Conservation (phyloP, 2,888 invertebrate species). For the Trachelus iudaicus region DNA sequence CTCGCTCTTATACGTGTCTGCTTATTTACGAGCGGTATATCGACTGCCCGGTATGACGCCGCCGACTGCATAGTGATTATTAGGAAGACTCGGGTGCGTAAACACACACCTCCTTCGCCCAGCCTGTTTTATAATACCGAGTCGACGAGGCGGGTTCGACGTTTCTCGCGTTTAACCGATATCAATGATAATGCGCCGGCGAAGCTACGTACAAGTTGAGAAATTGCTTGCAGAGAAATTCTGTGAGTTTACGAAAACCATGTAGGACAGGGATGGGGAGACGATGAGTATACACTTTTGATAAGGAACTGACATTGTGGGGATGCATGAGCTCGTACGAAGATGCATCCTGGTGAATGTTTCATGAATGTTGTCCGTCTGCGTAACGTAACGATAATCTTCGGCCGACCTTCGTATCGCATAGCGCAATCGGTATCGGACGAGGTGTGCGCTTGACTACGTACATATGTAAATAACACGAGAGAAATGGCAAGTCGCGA, state of each 20-base stretch:
- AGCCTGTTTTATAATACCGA: background rate
- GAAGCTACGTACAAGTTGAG: conserved; percentile 12
- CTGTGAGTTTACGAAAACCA: background rate
- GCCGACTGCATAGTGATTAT: background rate
- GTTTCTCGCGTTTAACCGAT: background rate
- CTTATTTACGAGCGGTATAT: background rate
- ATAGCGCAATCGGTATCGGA: background rate
- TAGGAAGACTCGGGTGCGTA: background rate
- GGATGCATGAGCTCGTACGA: background rate
- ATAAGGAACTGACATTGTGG: background rate
- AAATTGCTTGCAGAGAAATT: background rate
- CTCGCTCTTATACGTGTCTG: background rate
- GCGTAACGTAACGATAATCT: background rate
- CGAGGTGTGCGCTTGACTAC: background rate
- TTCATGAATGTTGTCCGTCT: background rate
- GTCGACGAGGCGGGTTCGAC: background rate
- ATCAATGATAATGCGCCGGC: conserved; percentile 36
- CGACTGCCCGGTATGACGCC: background rate
- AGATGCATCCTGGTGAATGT: background rate
- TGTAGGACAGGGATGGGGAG: background rate
- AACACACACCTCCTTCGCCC: background rate
- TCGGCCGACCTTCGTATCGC: background rate
- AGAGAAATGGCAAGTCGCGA: background rate
- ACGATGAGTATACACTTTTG: background rate
- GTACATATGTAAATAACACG: background rate